These are phyloP conservation scores for Apodemus speciosus DNA, from an alignment of 2,113 vertebrate genomes.

Conservation along the genomic window DNA sequence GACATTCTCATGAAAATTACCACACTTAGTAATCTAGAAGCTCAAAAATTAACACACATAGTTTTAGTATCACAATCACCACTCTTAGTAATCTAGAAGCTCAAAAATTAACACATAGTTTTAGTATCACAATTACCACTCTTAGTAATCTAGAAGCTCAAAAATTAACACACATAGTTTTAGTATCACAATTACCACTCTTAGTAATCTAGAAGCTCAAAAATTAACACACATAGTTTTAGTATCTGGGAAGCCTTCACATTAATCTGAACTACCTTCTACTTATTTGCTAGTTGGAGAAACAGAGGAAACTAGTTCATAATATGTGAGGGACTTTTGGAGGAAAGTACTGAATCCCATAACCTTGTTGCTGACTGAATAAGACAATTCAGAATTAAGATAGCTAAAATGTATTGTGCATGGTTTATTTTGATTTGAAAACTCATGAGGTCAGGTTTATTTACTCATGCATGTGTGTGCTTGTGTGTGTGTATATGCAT, in stretches of 20 bases:
- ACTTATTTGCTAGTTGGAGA: not conserved
- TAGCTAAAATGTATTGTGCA: not conserved
- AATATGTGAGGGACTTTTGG: not conserved
- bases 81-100: not conserved
- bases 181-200: too few species aligned
- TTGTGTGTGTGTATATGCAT: not conserved
- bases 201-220: not conserved
- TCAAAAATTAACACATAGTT: not conserved
- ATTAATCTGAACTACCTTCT: slow-evolving; percentile 11
- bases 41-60: not conserved
- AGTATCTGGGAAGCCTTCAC: not conserved
- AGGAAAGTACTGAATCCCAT: not conserved
- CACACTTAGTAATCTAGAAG: not conserved
- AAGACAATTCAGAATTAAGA: not conserved
- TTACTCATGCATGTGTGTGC: not conserved
- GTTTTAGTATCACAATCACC: not conserved
- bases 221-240: not conserved
- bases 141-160: not conserved
- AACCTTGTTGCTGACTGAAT: not conserved
- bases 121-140: too few species aligned
- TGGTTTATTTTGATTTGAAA: not conserved
- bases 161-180: not conserved
- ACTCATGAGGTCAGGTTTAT: not conserved
- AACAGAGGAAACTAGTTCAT: not conserved
- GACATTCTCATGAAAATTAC: not conserved